phyloP scores from a whole-genome alignment of 2,797 vertebrate species.

The Danio aesculapii region DNA sequence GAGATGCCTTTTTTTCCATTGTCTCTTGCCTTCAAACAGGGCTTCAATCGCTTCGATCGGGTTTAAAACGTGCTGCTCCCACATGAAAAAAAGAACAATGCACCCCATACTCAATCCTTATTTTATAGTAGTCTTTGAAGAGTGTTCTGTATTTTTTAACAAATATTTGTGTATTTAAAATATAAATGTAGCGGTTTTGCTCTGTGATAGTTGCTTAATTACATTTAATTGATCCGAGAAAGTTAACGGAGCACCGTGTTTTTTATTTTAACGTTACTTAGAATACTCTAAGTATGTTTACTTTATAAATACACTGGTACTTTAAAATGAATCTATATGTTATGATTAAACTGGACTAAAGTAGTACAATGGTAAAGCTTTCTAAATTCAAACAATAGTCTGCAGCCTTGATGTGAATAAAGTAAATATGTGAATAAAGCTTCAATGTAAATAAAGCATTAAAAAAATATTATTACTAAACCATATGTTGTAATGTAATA shows the following conservation, averaged over 20 bases:
- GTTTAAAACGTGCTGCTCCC: background rate
- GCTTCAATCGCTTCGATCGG: background rate
- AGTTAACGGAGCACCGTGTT: background rate
- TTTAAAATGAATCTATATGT: background rate
- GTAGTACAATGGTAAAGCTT: no score
- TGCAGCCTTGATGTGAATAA: no score
- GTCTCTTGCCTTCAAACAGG: conserved; percentile 10
- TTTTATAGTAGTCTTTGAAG: background rate
- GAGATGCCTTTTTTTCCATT: background rate
- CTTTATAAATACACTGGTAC: no score
- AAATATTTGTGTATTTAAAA: background rate
- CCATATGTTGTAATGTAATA: no score
- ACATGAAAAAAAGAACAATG: background rate
- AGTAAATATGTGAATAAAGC: no score
- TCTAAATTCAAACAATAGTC: no score
- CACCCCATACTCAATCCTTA: background rate
- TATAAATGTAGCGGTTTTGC: no score
- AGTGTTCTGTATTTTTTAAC: background rate
- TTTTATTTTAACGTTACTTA: background rate
- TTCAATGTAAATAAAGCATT: no score
- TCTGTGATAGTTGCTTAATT: no score
- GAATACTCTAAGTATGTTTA: background rate
- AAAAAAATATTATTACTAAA: no score
- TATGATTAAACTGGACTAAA: background rate
- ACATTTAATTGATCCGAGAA: background rate